Evolutionary conservation across 92 coral and sea anemone genomes (phyloP).

Genomic region (Siderastrea radians): DNA sequence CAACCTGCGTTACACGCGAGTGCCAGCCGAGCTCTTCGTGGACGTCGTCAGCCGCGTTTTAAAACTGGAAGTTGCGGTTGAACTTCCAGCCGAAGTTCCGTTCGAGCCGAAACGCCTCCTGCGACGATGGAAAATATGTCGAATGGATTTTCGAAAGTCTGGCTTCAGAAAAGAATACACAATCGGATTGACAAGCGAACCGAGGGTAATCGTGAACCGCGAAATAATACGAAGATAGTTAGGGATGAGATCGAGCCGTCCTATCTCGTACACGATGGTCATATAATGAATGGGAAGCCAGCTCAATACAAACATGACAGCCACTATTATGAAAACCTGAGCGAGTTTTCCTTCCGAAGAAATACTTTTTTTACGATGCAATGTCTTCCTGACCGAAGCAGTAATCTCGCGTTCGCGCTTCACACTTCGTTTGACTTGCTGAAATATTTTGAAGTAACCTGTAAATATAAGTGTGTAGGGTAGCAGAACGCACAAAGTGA

Average conservation of each 20-base stretch:
- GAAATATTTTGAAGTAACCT: slow-evolving; percentile 48
- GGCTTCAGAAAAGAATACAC: slow-evolving; percentile 60
- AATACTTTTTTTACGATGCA: slow-evolving; percentile 9
- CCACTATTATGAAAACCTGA: slow-evolving; percentile 55
- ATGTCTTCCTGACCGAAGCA: slow-evolving; percentile 28
- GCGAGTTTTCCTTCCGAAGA: slow-evolving; percentile 66
- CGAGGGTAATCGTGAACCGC: slow-evolving; percentile 49
- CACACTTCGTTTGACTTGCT: slow-evolving; percentile 47
- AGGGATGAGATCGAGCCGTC: slow-evolving; percentile 54
- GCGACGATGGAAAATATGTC: slow-evolving; percentile 16
- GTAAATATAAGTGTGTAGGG: slow-evolving; percentile 46
- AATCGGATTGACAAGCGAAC: slow-evolving; percentile 58
- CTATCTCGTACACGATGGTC: slow-evolving; percentile 47
- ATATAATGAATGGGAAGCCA: slow-evolving; percentile 64
- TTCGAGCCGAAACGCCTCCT: slow-evolving; percentile 12
- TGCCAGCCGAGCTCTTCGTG: slow-evolving; percentile 11
- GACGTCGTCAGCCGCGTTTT: slow-evolving; percentile 14
- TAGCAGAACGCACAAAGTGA: slow-evolving; percentile 28
- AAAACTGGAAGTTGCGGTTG: slow-evolving; percentile 27
- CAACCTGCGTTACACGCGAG: slow-evolving; percentile 7
- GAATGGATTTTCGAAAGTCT: slow-evolving; percentile 52
- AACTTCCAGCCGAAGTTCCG: neutral
- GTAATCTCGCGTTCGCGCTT: slow-evolving; percentile 46
- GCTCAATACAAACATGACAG: slow-evolving; percentile 62
- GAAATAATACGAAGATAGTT: slow-evolving; percentile 23